phyloP scores from a whole-genome alignment of 2,888 invertebrate genomes.

The Agrochola circellaris region DNA sequence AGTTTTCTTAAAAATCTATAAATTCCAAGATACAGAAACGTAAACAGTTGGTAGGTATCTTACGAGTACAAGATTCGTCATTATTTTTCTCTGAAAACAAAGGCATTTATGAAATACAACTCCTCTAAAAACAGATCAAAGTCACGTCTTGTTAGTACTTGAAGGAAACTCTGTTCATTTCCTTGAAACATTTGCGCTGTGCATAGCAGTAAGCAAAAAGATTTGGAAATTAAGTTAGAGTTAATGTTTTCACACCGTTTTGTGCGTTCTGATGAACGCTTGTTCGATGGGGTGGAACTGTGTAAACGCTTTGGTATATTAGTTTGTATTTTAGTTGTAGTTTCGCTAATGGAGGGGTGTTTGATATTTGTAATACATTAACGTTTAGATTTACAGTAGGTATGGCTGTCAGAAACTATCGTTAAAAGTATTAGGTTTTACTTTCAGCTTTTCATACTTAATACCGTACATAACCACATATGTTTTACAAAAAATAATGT shows the following conservation, averaged over 20 bases:
- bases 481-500: neutral
- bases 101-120: neutral
- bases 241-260: slow-evolving; percentile 18
- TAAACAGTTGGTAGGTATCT: neutral
- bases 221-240: slow-evolving; percentile 38
- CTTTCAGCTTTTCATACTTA: neutral
- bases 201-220: slow-evolving; percentile 46
- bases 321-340: slow-evolving; percentile 34
- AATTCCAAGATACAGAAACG: neutral
- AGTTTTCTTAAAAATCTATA: neutral
- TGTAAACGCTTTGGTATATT: slow-evolving; percentile 9
- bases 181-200: slow-evolving; percentile 42
- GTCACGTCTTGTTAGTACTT: slow-evolving; percentile 29
- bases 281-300: slow-evolving; percentile 5
- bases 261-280: slow-evolving; percentile 1
- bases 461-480: neutral
- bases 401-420: neutral
- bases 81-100: slow-evolving; percentile 1
- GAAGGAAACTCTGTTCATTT: slow-evolving; percentile 37
- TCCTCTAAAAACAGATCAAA: slow-evolving; percentile 26
- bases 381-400: slow-evolving; percentile 2
- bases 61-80: neutral
- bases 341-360: slow-evolving; percentile 37
- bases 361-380: slow-evolving; percentile 39
- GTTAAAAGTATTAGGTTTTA: neutral